phyloP scores from a whole-genome alignment of 1,140 invertebrate species.

The Venustaconcha ellipsiformis region DNA sequence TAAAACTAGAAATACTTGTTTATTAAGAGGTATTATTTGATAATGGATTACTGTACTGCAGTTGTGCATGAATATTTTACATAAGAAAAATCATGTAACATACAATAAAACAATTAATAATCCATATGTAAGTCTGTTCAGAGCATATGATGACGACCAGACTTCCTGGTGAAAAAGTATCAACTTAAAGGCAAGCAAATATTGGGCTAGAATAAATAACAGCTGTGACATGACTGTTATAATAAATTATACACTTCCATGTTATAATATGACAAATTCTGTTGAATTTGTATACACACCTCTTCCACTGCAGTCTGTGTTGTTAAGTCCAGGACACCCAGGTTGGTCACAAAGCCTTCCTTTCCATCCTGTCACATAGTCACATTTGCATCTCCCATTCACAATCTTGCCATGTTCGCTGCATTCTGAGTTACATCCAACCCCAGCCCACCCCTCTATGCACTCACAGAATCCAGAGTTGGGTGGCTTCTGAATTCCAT shows the following conservation, averaged over 20 bases:
- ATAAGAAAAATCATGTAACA: too few relatives aligned
- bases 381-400: conserved; percentile 46
- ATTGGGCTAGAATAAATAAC: too few relatives aligned
- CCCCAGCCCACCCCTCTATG: conserved; percentile 54
- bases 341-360: conserved; percentile 55
- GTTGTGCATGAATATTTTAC: too few relatives aligned
- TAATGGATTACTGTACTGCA: too few relatives aligned
- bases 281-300: conserved; percentile 27
- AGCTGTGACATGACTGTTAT: too few relatives aligned
- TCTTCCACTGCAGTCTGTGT: conserved; percentile 53
- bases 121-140: too few relatives aligned
- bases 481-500: conserved; percentile 46
- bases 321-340: conserved; percentile 54
- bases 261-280: not conserved
- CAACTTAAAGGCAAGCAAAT: not conserved
- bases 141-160: not conserved
- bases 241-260: not conserved
- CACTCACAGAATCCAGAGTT: conserved; percentile 52
- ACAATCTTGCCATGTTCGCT: conserved; percentile 50
- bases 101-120: too few relatives aligned
- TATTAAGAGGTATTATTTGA: too few relatives aligned
- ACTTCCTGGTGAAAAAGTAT: too few relatives aligned
- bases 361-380: conserved; percentile 56
- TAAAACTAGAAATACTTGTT: too few relatives aligned
- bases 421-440: conserved; percentile 59